Conservation (phyloP, 2,888 invertebrate species). For the Candidula unifasciata region DNA sequence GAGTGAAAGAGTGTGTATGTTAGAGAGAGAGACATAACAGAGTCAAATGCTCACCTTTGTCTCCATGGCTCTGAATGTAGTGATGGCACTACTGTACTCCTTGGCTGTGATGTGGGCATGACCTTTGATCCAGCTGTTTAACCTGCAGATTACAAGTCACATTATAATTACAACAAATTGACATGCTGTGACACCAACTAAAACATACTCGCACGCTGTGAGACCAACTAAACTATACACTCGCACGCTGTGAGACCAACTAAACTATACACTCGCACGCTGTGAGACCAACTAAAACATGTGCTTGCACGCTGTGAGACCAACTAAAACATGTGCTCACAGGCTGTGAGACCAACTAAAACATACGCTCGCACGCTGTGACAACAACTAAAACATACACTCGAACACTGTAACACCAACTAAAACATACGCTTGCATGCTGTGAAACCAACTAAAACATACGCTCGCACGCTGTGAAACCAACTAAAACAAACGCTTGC, state of each 20-base stretch:
- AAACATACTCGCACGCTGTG: background rate
- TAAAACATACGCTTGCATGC: too few species aligned
- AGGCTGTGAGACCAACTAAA: too few species aligned
- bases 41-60: slow-evolving; percentile 76
- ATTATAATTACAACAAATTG: background rate
- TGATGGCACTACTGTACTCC: slow-evolving; percentile 85
- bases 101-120: slow-evolving; percentile 83
- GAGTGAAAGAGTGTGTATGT: background rate
- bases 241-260: too few species aligned
- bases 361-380: too few species aligned
- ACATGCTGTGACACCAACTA: background rate
- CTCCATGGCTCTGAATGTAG: slow-evolving; percentile 83
- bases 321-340: too few species aligned
- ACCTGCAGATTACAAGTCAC: slow-evolving; percentile 68
- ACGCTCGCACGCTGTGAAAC: too few species aligned
- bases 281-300: too few species aligned
- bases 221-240: too few species aligned
- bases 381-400: background rate
- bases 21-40: background rate
- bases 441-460: too few species aligned
- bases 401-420: background rate
- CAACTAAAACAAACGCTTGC: too few species aligned
- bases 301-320: too few species aligned
- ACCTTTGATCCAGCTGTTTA: slow-evolving; percentile 79
- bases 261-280: too few species aligned